A percentile compares a stretch with the other conserved stretches of the same genome.
phyloP scores from a whole-genome alignment of 1,140 invertebrate species.

The Platorchestia sp. region DNA sequence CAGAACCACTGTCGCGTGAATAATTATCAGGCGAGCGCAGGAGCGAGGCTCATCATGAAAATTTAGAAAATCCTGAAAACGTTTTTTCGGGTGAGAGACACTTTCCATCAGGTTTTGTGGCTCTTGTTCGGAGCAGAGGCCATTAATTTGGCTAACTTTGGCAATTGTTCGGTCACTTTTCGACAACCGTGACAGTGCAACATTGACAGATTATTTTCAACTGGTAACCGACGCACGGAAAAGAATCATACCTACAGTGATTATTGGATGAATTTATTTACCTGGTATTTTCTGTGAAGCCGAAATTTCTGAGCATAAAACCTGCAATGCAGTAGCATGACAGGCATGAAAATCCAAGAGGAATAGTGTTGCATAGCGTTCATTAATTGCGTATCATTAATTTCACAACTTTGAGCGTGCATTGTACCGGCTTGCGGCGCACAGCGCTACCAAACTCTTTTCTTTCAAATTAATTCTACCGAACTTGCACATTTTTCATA shows the following conservation, averaged over 20 bases:
- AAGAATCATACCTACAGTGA: not conserved
- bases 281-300: not conserved
- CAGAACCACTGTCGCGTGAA: not conserved
- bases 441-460: too few relatives aligned
- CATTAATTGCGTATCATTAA: not conserved
- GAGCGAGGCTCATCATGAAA: not conserved
- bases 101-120: not conserved
- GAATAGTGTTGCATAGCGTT: not conserved
- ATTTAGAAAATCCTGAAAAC: not conserved
- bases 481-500: too few relatives aligned
- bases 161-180: slow-evolving; percentile 1
- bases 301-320: not conserved
- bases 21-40: not conserved
- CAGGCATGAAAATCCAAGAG: not conserved
- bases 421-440: not conserved
- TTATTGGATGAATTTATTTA: not conserved
- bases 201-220: not conserved
- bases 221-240: not conserved
- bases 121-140: not conserved
- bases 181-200: not conserved
- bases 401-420: not conserved
- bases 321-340: not conserved
- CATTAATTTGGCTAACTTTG: not conserved
- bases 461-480: too few relatives aligned
- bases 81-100: not conserved